Percentiles rank a stretch among this genome's conserved stretches.
These are phyloP conservation scores for Cacoxenus indagator DNA, from an alignment of 2,888 invertebrate genomes.

Conservation along the genomic window DNA sequence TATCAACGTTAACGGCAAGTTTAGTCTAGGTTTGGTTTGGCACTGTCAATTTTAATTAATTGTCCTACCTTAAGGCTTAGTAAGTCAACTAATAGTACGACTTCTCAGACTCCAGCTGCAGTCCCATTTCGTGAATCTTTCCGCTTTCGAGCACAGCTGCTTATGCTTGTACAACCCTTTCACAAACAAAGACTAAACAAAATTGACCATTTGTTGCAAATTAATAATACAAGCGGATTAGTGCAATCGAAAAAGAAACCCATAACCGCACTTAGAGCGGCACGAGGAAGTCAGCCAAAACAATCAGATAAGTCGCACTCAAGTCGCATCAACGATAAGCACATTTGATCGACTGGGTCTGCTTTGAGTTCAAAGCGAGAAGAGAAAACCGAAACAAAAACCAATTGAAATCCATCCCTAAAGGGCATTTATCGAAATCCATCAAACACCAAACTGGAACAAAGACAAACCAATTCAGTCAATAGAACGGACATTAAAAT, in stretches of 20 bases:
- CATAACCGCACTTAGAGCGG: background rate
- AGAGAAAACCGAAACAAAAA: constrained; percentile 18
- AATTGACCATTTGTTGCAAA: constrained; percentile 50
- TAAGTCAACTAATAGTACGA: constrained; percentile 44
- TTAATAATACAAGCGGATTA: constrained; percentile 46
- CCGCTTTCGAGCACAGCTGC: constrained; percentile 26
- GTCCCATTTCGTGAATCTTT: background rate
- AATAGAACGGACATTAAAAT: background rate
- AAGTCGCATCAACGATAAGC: background rate
- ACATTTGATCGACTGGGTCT: too few relatives aligned
- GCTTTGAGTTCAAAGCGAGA: constrained; percentile 11
- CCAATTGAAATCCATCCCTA: constrained; percentile 23
- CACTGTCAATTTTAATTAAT: constrained; percentile 43
- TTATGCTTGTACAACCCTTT: constrained; percentile 20
- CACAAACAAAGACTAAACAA: background rate
- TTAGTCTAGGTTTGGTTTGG: constrained; percentile 14
- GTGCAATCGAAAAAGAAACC: background rate
- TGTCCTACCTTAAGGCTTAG: constrained; percentile 11
- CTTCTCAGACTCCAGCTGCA: background rate
- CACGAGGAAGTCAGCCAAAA: constrained; percentile 29
- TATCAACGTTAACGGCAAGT: background rate
- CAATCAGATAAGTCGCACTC: constrained; percentile 33
- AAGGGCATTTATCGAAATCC: constrained; percentile 41
- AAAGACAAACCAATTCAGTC: background rate
- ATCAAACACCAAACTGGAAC: constrained; percentile 30